Percentiles rank a stretch among this genome's conserved stretches.
Conservation (phyloP, 1,140 invertebrate genomes). For the Drosophila murphyi region DNA sequence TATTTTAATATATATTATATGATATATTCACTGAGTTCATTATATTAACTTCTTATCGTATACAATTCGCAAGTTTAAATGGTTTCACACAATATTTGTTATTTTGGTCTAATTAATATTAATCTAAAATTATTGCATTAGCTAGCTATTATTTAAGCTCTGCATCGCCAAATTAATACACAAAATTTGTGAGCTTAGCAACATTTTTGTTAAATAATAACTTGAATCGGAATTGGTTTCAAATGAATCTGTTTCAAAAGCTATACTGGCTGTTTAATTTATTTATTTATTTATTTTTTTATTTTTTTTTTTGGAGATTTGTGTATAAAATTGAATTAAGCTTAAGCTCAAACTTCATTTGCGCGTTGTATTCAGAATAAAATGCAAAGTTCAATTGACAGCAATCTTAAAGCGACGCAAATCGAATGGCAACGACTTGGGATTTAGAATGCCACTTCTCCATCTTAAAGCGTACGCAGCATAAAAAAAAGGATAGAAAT, state of each 20-base stretch:
- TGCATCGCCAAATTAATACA: no score
- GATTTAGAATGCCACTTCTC: slow-evolving; percentile 32
- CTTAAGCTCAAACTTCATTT: slow-evolving; percentile 39
- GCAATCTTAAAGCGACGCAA: slow-evolving; percentile 77
- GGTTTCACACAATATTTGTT: no score
- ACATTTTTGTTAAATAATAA: no score
- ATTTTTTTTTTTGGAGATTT: not conserved
- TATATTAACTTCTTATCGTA: no score
- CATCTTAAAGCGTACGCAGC: slow-evolving; percentile 36
- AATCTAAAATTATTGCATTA: no score
- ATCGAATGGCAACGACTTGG: slow-evolving; percentile 70
- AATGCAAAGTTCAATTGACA: slow-evolving; percentile 57
- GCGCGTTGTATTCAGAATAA: slow-evolving; percentile 48
- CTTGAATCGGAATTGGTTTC: no score
- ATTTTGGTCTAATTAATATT: no score
- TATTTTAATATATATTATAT: no score
- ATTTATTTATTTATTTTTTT: not conserved
- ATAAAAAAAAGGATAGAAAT: slow-evolving; percentile 22
- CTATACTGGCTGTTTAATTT: not conserved
- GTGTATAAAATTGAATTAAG: not conserved
- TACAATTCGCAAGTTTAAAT: no score
- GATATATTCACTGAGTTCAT: no score
- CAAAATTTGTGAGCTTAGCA: no score
- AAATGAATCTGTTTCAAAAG: not conserved
- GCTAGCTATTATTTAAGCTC: no score